Base-by-base conservation (phyloP, 2,888 invertebrate species). In the Drosophila aldrichi region DNA sequence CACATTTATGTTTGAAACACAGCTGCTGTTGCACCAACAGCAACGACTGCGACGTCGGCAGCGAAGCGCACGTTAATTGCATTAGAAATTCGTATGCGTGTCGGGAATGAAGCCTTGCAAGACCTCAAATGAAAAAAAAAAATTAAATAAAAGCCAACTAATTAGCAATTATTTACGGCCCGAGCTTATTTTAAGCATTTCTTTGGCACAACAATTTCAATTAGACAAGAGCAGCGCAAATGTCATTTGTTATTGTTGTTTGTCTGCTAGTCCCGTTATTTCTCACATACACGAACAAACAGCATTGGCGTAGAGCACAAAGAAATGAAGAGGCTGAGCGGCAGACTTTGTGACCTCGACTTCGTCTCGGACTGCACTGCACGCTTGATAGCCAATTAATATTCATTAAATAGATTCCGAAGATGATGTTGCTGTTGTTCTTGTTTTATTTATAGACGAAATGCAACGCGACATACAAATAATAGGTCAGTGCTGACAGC, bases 71-170 rank as follows among this genome's bases (percentile, higher is more conserved):
- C 83, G 74, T 81, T 89, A 88, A 89, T 87, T 84, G 80, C 87
- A 84, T 84, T 84, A 84, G 86, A 89, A 89, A 84, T 88, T 84
- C 89, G 85, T 79, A 84, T 80, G 89, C 82, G 77, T 79, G 79
- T 78, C 70, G 81, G 55, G 70, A 63, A 65, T 64, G 74, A 81
- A 78, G 81, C 84, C 85, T 77, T 82, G 71, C 73, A 87, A 77
- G 65, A 77, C 68, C 60, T 57, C 56, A 73, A 70, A 44, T 49
- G 56, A 63, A 34, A 75, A 70, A 66, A 32, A 69, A 70, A 65
- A 12, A 58, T 61, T 61, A 68, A 54, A 40, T 34, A 25, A 67
- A 71, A 67, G 67, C 46, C 70, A 85, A 68, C 89, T 84, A 84
- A 89, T 84, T 82, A 85, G 80, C 70, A 72, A 85, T 88, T 70